phyloP scores from a whole-genome alignment of 2,888 invertebrate species.

The Artemia sp. region DNA sequence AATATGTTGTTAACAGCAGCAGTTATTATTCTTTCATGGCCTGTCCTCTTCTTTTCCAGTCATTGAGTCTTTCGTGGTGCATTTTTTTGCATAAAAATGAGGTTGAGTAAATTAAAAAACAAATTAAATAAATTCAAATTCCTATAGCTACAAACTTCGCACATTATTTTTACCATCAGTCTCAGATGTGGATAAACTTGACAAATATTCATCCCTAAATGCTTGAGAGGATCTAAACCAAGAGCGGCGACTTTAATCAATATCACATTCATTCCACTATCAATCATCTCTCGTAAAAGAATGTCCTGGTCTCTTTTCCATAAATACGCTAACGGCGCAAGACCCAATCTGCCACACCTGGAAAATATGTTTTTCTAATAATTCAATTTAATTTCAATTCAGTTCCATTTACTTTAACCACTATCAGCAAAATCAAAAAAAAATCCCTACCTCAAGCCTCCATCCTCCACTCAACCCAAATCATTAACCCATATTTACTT shows the following conservation, averaged over 20 bases:
- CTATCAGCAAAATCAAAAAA: neutral
- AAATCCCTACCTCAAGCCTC: constrained; percentile 7
- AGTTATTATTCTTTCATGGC: too few species aligned
- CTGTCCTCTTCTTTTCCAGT: neutral
- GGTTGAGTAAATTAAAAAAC: constrained; percentile 27
- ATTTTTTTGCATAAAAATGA: neutral
- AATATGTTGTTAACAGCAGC: too few species aligned
- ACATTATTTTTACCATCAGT: constrained; percentile 43
- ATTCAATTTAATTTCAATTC: constrained; percentile 14
- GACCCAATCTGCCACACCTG: constrained; percentile 73
- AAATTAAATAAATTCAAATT: too few species aligned
- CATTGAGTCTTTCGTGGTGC: neutral
- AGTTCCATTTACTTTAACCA: neutral
- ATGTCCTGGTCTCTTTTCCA: constrained; percentile 92
- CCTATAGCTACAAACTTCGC: too few species aligned
- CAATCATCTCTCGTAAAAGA: constrained; percentile 89
- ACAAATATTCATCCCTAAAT: constrained; percentile 66
- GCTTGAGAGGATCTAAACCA: constrained; percentile 66
- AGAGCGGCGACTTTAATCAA: constrained; percentile 93
- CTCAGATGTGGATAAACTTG: constrained; percentile 73
- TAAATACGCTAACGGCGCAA: constrained; percentile 76
- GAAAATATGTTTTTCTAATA: constrained; percentile 26
- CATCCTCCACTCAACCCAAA: neutral
- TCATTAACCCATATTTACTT: neutral
- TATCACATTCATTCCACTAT: constrained; percentile 74